Percentiles rank a stretch among this genome's conserved stretches.
These are phyloP conservation scores for Pyrrhia umbra DNA, from an alignment of 2,888 invertebrate genomes.

Conservation along the genomic window DNA sequence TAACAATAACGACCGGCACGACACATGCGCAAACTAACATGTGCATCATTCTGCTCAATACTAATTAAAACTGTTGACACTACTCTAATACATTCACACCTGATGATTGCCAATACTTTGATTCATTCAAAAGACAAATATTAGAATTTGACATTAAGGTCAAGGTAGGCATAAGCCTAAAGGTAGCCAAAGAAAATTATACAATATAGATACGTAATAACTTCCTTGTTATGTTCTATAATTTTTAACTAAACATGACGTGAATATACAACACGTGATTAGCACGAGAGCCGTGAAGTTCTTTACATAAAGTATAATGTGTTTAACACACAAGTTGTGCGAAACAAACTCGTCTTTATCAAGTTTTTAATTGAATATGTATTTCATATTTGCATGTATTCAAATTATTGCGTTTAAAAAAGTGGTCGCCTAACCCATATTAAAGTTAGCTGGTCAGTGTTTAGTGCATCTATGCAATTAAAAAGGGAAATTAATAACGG, in stretches of 20 bases:
- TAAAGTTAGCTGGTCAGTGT: slow-evolving; percentile 19
- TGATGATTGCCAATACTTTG: slow-evolving; percentile 22
- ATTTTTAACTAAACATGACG: slow-evolving; percentile 15
- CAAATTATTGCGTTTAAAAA: slow-evolving; percentile 18
- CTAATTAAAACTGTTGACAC: slow-evolving; percentile 51
- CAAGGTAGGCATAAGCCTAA: slow-evolving; percentile 20
- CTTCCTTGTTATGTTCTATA: slow-evolving; percentile 15
- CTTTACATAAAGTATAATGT: slow-evolving; percentile 11
- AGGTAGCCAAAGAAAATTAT: slow-evolving; percentile 34
- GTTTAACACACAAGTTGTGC: slow-evolving; percentile 17
- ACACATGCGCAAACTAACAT: slow-evolving; percentile 50
- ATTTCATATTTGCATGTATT: slow-evolving; percentile 30
- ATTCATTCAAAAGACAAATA: slow-evolving; percentile 23
- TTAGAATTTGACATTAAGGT: slow-evolving; percentile 27
- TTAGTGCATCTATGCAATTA: slow-evolving; percentile 27
- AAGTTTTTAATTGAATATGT: slow-evolving; percentile 25
- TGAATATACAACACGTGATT: slow-evolving; percentile 35
- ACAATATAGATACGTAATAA: slow-evolving; percentile 19
- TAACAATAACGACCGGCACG: slow-evolving; percentile 69
- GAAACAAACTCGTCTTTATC: slow-evolving; percentile 16
- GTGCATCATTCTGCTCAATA: slow-evolving; percentile 55
- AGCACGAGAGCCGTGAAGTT: slow-evolving; percentile 20
- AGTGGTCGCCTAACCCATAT: slow-evolving; percentile 25
- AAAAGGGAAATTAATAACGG: slow-evolving; percentile 44
- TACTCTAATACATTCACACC: slow-evolving; percentile 23